Evolutionary conservation across 2,113 vertebrate genomes (phyloP), one percentile per base, ranked within the genome.

Genomic region (Catharus minimus): DNA sequence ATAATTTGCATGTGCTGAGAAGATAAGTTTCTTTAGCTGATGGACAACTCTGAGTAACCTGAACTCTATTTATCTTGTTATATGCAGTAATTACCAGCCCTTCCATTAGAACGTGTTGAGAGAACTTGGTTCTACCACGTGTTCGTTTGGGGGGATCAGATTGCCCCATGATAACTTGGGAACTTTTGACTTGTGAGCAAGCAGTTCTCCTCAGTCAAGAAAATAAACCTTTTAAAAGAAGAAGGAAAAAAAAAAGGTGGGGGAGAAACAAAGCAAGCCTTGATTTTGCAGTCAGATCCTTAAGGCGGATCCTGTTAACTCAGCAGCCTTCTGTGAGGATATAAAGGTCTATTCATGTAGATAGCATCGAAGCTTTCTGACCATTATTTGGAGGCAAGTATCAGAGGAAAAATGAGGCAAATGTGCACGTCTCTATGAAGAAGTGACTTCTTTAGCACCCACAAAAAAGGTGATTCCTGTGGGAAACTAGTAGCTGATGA

Each of bases 181-280:
- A 84, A 53, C 88, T 92, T 68, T 47, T 72, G 77, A 73, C 53
- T 95, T 82, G 74, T 30, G 77, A 93, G 61, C 38, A 75, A 84
- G 83, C 71, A 78, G 73, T 89, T 90, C 69, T 87, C 53, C 65
- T 93, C 43, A 57, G 66, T 68, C 38, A 78, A 65, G 77, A 89
- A 96, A 88, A 90, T 52, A 75, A 81, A 77, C 68, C 52, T 56
- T 19, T 81, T 73, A 26, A 44, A 16, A 24, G 39, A 24, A 44
- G 12, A 5, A 43, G 27, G 12, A 27, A 77, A 77, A 60, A 77
- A 89, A 89, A 32, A 64, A 74, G 61, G 39, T 62, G 73, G 32
- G 14, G 4, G 65, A 80, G 90, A 91, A 93, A 94, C 88, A 95
- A 95, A 96, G 94, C 78, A 57, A 90, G 93, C 92, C 66, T 94